Conservation (phyloP, 2,888 invertebrate species). For the Idaea straminata region DNA sequence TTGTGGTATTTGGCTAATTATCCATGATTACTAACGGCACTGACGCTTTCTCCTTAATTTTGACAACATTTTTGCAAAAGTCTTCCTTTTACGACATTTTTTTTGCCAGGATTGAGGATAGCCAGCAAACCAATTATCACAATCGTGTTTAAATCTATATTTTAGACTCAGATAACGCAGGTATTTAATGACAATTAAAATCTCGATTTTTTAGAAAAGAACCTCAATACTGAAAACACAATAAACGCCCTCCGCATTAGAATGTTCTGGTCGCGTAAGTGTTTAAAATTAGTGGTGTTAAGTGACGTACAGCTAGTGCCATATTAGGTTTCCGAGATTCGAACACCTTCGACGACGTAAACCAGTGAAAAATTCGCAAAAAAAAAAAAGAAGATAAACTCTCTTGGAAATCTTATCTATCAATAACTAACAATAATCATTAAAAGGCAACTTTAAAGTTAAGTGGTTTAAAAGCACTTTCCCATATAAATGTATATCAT, state of each 20-base stretch:
- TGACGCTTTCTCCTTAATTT: too few species aligned
- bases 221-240: too few species aligned
- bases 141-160: too few species aligned
- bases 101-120: too few species aligned
- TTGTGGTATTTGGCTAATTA: too few species aligned
- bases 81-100: too few species aligned
- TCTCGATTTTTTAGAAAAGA: too few species aligned
- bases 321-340: background rate
- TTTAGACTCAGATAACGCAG: too few species aligned
- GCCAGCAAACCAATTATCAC: too few species aligned
- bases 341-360: background rate
- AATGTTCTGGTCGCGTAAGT: background rate
- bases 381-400: background rate
- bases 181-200: too few species aligned
- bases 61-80: too few species aligned
- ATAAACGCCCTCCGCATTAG: background rate
- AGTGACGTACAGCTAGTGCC: slow-evolving; percentile 4
- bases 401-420: background rate
- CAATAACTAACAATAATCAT: background rate
- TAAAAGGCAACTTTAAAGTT: background rate
- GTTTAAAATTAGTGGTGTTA: slow-evolving; percentile 4
- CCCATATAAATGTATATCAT: slow-evolving; percentile 47
- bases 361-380: background rate
- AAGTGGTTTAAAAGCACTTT: background rate
- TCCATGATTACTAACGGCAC: too few species aligned